Evolutionary conservation across 2,113 vertebrate species (phyloP), one percentile per base, ranked within the genome.

Genomic region (Aythya baeri): DNA sequence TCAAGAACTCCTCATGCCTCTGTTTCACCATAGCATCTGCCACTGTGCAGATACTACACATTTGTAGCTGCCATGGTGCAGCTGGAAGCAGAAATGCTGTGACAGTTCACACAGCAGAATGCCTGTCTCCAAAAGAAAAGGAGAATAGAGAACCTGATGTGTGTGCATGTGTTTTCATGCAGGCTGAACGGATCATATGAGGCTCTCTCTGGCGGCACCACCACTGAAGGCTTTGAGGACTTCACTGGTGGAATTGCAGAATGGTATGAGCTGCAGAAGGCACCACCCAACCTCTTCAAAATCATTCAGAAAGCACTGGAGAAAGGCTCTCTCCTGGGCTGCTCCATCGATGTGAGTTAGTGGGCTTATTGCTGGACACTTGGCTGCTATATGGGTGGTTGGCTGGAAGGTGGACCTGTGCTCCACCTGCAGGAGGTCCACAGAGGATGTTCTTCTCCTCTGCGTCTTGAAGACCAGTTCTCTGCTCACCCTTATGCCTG

Each of bases 181-280:
- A 99, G 99, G 94, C 83, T 98, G 84, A 99, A 99, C 0, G 99
- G 99, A 23, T 99, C 98, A 1, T 99, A 99, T 0, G 99, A 99
- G 83, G 98, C 99, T 0, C 96, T 99, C 13, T 99, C 99, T 0
- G 99, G 99, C 9, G 99, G 99, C 1, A 98, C 98, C 91, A 99
- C 99, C 97, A 99, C 98, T 0, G 99, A 99, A 94, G 99, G 99
- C 83, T 99, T 99, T 0, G 99, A 99, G 94, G 99, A 99, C 94
- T 99, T 99, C 97, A 99, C 99, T 0, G 99, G 99, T 9, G 99
- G 99, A 75, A 99, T 99, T 38, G 98, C 99, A 0, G 99, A 99
- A 96, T 98, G 97, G 97, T 99, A 97, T 3, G 99, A 99, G 84
- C 95, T 99, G 61, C 97, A 85, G 17, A 97, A 96, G 17, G 97